phyloP scores from a whole-genome alignment of 37 sponge, comb jelly and placozoan genomes.

The Cliona cf. orientalis region DNA sequence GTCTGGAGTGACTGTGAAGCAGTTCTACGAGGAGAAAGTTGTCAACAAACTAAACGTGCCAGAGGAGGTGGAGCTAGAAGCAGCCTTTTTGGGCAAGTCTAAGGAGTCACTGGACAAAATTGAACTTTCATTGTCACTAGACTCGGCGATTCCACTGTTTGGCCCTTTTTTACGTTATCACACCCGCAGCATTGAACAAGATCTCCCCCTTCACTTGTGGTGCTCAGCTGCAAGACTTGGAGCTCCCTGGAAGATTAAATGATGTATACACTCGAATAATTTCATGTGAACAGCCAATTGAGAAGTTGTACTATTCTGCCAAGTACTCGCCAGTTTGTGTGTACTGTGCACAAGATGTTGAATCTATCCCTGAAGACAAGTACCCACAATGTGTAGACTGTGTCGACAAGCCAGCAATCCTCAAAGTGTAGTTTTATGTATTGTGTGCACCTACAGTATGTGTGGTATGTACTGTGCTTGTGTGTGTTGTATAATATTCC shows the following conservation, averaged over 20 bases:
- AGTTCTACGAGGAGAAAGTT: slow-evolving; percentile 8
- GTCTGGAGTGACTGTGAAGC: slow-evolving; percentile 4
- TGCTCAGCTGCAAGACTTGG: slow-evolving; percentile 4
- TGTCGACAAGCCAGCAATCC: background rate
- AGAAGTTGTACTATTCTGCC: slow-evolving; percentile 27
- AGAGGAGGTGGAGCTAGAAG: background rate
- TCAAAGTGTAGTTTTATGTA: background rate
- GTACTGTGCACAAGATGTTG: slow-evolving; percentile 5
- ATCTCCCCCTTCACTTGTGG: slow-evolving; percentile 5
- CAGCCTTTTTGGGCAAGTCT: slow-evolving; percentile 19
- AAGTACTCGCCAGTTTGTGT: slow-evolving; percentile 26
- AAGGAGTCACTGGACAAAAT: slow-evolving; percentile 25
- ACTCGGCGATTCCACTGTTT: slow-evolving; percentile 1
- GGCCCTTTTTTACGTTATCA: slow-evolving; percentile 14
- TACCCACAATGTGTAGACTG: slow-evolving; percentile 15
- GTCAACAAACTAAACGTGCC: background rate
- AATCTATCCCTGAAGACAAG: background rate
- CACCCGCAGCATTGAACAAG: background rate
- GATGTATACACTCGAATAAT: slow-evolving; percentile 22
- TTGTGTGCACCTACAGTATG: background rate
- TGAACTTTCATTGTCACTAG: slow-evolving; percentile 12
- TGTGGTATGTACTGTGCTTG: background rate
- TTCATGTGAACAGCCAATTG: slow-evolving; percentile 24
- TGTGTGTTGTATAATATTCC: background rate
- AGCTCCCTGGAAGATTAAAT: slow-evolving; percentile 9